phyloP scores from a whole-genome alignment of 2,797 vertebrate species.

The Spatula versicolor region DNA sequence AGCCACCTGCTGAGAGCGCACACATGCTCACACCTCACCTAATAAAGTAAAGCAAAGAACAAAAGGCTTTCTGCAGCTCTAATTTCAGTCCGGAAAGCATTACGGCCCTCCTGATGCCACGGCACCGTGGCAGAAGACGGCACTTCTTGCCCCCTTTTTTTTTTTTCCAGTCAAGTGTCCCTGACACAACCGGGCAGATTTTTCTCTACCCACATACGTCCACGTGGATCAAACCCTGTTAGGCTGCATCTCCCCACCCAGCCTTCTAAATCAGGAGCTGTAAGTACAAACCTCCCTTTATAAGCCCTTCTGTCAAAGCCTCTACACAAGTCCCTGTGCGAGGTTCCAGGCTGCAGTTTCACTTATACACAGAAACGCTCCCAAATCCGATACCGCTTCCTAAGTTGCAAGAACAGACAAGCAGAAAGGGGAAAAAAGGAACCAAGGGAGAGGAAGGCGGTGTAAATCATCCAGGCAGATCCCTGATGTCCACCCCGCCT shows the following conservation, averaged over 20 bases:
- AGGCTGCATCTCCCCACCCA: neutral
- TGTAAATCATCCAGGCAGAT: neutral
- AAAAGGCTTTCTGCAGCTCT: neutral
- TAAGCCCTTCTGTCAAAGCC: neutral
- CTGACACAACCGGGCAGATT: neutral
- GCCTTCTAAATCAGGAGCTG: neutral
- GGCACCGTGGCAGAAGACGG: neutral
- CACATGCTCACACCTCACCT: accelerated
- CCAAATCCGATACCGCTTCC: neutral
- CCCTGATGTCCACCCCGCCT: neutral
- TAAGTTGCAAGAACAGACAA: neutral
- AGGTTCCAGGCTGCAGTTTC: neutral
- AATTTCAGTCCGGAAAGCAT: neutral
- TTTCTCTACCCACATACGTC: neutral
- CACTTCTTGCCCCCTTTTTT: neutral
- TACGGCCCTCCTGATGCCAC: neutral
- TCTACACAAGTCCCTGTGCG: accelerated
- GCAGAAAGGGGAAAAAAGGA: neutral
- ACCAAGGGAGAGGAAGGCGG: neutral
- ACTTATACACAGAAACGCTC: accelerated
- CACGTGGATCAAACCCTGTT: neutral
- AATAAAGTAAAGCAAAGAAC: neutral
- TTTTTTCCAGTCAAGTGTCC: neutral
- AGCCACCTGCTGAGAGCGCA: neutral
- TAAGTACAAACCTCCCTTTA: neutral